Conservation (phyloP, 2,888 invertebrate genomes). For the Aphidius colemani region DNA sequence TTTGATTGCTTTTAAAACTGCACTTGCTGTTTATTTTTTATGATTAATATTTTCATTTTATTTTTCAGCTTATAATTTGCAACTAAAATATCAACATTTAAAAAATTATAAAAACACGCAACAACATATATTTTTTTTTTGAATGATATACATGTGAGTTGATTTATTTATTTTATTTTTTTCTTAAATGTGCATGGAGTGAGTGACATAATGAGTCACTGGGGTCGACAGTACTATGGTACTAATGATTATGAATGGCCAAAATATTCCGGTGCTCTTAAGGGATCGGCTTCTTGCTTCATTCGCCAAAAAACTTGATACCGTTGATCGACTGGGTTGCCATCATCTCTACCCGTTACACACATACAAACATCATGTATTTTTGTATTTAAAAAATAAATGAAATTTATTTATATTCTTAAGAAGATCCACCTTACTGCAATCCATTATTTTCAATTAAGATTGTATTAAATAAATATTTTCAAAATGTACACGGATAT, state of each 20-base stretch:
- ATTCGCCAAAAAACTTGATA: slow-evolving; percentile 28
- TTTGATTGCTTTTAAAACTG: no score
- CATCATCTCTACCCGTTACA: slow-evolving; percentile 16
- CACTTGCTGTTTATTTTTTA: no score
- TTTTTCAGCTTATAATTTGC: no score
- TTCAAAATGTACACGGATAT: neutral
- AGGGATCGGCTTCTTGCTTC: slow-evolving; percentile 14
- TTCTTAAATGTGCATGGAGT: slow-evolving; percentile 7
- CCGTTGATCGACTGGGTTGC: slow-evolving; percentile 26
- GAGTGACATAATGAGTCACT: slow-evolving; percentile 53
- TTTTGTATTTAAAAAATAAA: neutral
- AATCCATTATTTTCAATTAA: slow-evolving; percentile 22
- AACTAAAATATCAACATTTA: no score
- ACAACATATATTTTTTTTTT: neutral
- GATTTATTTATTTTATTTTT: slow-evolving; percentile 6
- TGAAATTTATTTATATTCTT: slow-evolving; percentile 26
- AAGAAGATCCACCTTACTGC: slow-evolving; percentile 16
- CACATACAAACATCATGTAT: neutral
- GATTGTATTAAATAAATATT: slow-evolving; percentile 13
- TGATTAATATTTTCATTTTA: no score
- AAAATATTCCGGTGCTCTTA: slow-evolving; percentile 3
- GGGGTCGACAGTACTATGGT: slow-evolving; percentile 46
- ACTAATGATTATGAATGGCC: slow-evolving; percentile 55
- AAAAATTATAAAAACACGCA: no score
- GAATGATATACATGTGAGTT: neutral